Base-by-base conservation (phyloP, 2,888 invertebrate species). In the Reticulitermes lucifugus region DNA sequence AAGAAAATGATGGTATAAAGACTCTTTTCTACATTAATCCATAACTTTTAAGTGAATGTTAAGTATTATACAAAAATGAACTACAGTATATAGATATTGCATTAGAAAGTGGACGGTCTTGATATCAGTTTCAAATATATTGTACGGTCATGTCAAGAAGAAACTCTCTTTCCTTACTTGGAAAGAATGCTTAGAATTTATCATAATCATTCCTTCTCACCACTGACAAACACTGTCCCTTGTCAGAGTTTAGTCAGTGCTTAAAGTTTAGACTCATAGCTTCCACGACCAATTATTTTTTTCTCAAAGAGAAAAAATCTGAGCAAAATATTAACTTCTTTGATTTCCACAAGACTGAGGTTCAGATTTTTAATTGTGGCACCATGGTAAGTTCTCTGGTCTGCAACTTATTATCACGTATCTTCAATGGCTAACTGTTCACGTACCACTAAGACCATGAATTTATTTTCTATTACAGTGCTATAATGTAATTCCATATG, bases 81-180 rank as follows among this genome's bases (percentile, higher is more conserved):
- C 9, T 25, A 60, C 21, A 60, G 18, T 79, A 82, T 81, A 71
- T 73, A 70, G 73, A 60, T 85, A 85, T 85, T 85, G 81, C 85
- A 82, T 85, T 60, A 82, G 82, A 85, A 85, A 82, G 71, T 85
- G 85, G 85, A 85, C 85, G 85, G 85, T 85, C 82, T 82, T 85
- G 75, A 43, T 85, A 75, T 59, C 55, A 70, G 73, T 60, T 81
- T 77, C 41, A 65, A 81, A 65, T 70, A 81, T 70, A 81, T 65
- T 81, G 51, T 77, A 46, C n/a, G 46, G 77, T 43, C 21, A 41
- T 21, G 21, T 77, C 46, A 46, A 77, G 41, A n/a, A n/a, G 4
- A 77, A 77, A 10, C 41, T n/a, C 46, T 77, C 77, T n/a, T 77
- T 46, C 77, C 77, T 77, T 46, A 77, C 5, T 10, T 22, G 46